Base-by-base conservation (phyloP, 2,113 vertebrate species). In the Morone saxatilis region DNA sequence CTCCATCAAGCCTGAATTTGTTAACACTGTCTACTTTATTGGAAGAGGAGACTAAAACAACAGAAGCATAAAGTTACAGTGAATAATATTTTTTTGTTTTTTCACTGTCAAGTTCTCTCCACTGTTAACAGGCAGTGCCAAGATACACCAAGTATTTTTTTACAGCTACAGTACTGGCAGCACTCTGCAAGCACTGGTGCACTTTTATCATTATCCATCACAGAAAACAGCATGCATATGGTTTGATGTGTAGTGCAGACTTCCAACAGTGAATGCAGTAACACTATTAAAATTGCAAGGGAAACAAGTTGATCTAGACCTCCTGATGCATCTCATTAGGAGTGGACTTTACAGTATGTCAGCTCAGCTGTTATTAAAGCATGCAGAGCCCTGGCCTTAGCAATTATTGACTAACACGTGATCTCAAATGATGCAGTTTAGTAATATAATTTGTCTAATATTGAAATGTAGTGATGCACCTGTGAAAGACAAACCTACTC, bases 201-300 rank as follows among this genome's bases (percentile, higher is more conserved):
- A 65, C 70, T 84, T 71, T 68, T 70, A 81, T 65, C 5, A 40
- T 68, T 48, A 68, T 62, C 65, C 51, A 71, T 75, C 36, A 31
- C 31, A 56, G 31, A 41, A 53, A 74, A 47, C 36, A 65, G 38
- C 3, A 7, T 20, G 25, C 25, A 41, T 69, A 20, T 68, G 40
- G 38, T 76, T 54, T 77, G 73, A 86, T 60, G 73, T 78, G 61
- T 19, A 17, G n/a, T 6, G 40, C 72, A 81, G 48, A 71, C 25
- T 54, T 22, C 53, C 36, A 75, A 50, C 62, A 70, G 45, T 51
- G 48, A 59, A 74, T 36, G 11, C 17, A 78, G 20, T 20, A 50
- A 13, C 65, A 40, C 17, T 11, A 38, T 20, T 41, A 20, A 48
- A 75, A 54, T 0, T 56, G 31, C 48, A 50, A 36, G 12, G 4